Conservation (phyloP, 2,797 vertebrate species). For the Phataginus tricuspis region DNA sequence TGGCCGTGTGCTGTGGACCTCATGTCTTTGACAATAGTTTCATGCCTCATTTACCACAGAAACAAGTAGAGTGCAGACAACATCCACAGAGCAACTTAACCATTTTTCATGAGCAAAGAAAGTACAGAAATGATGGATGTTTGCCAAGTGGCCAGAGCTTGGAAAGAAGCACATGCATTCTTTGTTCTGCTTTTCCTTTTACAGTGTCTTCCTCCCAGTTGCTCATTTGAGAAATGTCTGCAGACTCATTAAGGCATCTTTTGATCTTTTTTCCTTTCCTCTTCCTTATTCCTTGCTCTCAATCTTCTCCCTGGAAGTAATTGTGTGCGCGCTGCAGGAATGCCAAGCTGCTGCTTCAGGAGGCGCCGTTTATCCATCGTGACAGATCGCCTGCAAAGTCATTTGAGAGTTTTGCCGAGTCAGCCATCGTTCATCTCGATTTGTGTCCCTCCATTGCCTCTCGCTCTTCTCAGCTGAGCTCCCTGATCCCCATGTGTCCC, state of each 20-base stretch:
- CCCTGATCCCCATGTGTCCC: not conserved
- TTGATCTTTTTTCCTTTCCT: conserved; percentile 31
- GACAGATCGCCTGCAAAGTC: conserved; percentile 74
- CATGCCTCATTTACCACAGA: conserved; percentile 80
- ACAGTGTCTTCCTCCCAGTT: not conserved
- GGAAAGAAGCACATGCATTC: not conserved
- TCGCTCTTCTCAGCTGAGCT: conserved; percentile 49
- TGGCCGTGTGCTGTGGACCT: not conserved
- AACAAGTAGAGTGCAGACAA: conserved; percentile 77
- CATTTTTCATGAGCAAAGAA: conserved; percentile 68
- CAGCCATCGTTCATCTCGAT: conserved; percentile 43
- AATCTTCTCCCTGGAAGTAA: conserved; percentile 25
- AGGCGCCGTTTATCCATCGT: not conserved
- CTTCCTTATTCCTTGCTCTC: not conserved
- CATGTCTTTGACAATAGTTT: conserved; percentile 77
- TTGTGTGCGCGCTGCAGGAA: not conserved
- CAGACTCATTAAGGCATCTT: not conserved
- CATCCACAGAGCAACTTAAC: conserved; percentile 54
- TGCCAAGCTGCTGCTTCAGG: conserved; percentile 54
- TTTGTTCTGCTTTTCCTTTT: not conserved
- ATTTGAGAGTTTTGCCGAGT: conserved; percentile 70
- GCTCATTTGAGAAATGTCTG: not conserved
- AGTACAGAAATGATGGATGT: not conserved
- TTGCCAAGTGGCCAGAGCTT: conserved; percentile 27
- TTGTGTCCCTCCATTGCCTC: conserved; percentile 59